phyloP scores from a whole-genome alignment of 2,888 invertebrate genomes.

The Malachius bipustulatus region DNA sequence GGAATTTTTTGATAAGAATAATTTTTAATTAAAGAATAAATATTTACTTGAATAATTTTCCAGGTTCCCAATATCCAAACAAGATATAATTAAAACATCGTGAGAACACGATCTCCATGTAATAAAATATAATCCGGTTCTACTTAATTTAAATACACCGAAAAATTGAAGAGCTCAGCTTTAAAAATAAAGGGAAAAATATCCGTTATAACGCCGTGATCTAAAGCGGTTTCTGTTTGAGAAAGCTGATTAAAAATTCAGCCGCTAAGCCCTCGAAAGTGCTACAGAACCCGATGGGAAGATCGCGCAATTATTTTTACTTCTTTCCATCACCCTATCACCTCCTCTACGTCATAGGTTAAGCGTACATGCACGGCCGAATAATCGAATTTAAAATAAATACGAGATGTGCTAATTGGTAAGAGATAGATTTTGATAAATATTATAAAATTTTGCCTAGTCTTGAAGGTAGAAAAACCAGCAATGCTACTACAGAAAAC shows the following conservation, averaged over 20 bases:
- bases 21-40: no score
- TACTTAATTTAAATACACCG: slow-evolving; percentile 23
- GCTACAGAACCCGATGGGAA: slow-evolving; percentile 34
- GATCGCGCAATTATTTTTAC: slow-evolving; percentile 36
- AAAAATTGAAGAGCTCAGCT: slow-evolving; percentile 31
- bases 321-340: no score
- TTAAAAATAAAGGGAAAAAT: slow-evolving; percentile 30
- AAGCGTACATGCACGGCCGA: no score
- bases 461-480: no score
- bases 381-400: no score
- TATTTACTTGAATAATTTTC: no score
- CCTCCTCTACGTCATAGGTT: no score
- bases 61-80: neutral
- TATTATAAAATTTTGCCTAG: no score
- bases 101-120: neutral
- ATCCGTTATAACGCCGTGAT: slow-evolving; percentile 21
- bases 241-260: slow-evolving; percentile 39
- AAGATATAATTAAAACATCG: slow-evolving; percentile 8
- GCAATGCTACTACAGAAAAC: no score
- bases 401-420: no score
- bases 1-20: no score
- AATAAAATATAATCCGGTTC: slow-evolving; percentile 9
- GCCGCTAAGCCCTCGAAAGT: slow-evolving; percentile 36
- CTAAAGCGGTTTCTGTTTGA: slow-evolving; percentile 32
- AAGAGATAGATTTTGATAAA: no score